phyloP scores from a whole-genome alignment of 1,140 invertebrate genomes.

The Thaumatotibia leucotreta region DNA sequence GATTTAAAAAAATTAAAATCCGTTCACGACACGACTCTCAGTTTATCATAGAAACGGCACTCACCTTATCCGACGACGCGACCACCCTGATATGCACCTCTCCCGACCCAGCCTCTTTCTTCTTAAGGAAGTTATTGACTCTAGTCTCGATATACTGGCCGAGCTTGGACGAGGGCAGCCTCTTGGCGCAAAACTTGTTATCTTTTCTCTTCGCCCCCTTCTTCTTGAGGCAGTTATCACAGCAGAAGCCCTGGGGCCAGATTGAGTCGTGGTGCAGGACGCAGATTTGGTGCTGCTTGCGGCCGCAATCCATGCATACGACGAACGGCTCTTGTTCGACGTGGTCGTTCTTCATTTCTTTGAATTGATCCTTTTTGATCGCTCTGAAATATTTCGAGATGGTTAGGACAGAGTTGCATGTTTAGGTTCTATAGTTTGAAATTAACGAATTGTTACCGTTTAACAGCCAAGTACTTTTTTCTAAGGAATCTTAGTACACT shows the following conservation, averaged over 20 bases:
- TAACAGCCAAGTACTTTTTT: neutral
- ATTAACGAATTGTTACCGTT: no score
- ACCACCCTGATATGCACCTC: slow-evolving; percentile 99
- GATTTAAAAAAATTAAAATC: slow-evolving; percentile 24
- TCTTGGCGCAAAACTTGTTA: slow-evolving; percentile 98
- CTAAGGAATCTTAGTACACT: no score
- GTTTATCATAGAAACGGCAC: neutral
- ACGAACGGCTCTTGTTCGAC: slow-evolving; percentile 98
- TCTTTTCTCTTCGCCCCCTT: slow-evolving; percentile 96
- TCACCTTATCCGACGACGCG: slow-evolving; percentile 94
- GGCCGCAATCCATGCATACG: slow-evolving; percentile 95
- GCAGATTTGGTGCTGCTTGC: slow-evolving; percentile 99
- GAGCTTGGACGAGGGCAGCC: slow-evolving; percentile 93
- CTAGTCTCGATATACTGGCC: slow-evolving; percentile 98
- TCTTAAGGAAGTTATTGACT: slow-evolving; percentile 98
- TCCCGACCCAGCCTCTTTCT: slow-evolving; percentile 96
- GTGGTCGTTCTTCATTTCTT: slow-evolving; percentile 99
- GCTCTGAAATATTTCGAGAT: slow-evolving; percentile 80
- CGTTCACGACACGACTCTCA: no score
- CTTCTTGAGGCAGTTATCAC: slow-evolving; percentile 97
- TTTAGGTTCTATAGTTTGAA: no score
- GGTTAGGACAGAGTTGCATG: neutral
- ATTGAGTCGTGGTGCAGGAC: slow-evolving; percentile 97
- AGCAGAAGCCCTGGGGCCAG: slow-evolving; percentile 95
- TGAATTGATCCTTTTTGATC: slow-evolving; percentile 98